Evolutionary conservation across 2,797 vertebrate genomes (phyloP).

Genomic region (Semaprochilodus insignis): DNA sequence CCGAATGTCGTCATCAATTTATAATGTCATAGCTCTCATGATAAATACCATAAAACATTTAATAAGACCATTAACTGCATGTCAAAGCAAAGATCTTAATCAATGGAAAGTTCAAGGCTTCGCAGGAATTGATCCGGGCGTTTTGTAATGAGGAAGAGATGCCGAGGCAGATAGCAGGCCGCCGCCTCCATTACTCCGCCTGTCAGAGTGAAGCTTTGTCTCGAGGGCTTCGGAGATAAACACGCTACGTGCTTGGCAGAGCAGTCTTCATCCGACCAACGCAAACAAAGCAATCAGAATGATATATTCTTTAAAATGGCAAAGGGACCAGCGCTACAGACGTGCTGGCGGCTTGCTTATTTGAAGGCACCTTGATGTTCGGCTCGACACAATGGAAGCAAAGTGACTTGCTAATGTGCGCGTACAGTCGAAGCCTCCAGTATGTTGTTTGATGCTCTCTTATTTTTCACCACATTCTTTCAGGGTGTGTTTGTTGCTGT

Average conservation of each 20-base stretch:
- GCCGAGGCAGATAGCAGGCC: constrained; percentile 70
- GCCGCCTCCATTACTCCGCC: constrained; percentile 65
- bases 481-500: background rate
- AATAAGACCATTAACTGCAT: constrained; percentile 71
- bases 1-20: constrained; percentile 70
- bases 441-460: background rate
- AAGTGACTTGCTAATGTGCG: background rate
- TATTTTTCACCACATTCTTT: background rate
- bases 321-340: constrained; percentile 5
- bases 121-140: constrained; percentile 74
- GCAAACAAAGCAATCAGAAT: constrained; percentile 66
- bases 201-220: constrained; percentile 69
- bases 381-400: background rate
- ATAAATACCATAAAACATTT: constrained; percentile 76
- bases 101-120: constrained; percentile 78
- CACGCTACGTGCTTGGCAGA: constrained; percentile 26
- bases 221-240: constrained; percentile 62
- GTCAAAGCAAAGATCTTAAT: constrained; percentile 78
- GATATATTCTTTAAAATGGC: constrained; percentile 52
- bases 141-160: constrained; percentile 65
- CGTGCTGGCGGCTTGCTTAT: background rate
- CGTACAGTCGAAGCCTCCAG: background rate
- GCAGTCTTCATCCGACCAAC: constrained; percentile 55
- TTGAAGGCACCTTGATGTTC: constrained; percentile 14
- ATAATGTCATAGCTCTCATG: constrained; percentile 75